Evolutionary conservation across 2,113 vertebrate genomes (phyloP).

Genomic region (Apteryx owenii): DNA sequence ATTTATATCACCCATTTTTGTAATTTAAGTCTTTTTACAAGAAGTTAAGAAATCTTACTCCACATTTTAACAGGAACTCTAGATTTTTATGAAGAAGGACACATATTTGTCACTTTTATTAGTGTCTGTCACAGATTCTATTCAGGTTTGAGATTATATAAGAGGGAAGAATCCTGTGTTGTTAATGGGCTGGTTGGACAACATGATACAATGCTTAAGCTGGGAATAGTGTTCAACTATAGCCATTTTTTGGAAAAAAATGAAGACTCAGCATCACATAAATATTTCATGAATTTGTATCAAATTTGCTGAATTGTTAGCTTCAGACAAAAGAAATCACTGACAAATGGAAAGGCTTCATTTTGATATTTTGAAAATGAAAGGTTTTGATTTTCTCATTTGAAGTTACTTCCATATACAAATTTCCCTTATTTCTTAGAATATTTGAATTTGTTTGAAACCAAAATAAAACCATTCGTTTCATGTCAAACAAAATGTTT

Average conservation of each 20-base stretch:
- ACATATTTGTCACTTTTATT: slow-evolving; percentile 49
- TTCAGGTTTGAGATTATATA: slow-evolving; percentile 1
- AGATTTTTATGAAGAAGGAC: slow-evolving; percentile 37
- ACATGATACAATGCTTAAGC: slow-evolving; percentile 17
- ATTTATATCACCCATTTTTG: slow-evolving; percentile 33
- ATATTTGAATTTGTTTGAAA: slow-evolving; percentile 52
- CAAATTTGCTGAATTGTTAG: slow-evolving; percentile 64
- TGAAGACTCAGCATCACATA: slow-evolving; percentile 60
- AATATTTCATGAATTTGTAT: slow-evolving; percentile 64
- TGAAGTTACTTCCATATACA: slow-evolving; percentile 49
- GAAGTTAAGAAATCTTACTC: slow-evolving; percentile 1
- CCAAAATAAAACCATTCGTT: slow-evolving; percentile 49
- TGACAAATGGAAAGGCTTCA: slow-evolving; percentile 57
- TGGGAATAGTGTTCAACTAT: slow-evolving; percentile 2
- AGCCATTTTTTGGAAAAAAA: slow-evolving; percentile 42
- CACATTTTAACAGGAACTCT: slow-evolving; percentile 31
- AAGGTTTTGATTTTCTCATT: slow-evolving; percentile 64
- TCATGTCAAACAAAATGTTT: slow-evolving; percentile 21
- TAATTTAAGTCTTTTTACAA: slow-evolving; percentile 43
- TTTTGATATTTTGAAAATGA: slow-evolving; percentile 66
- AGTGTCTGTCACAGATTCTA: not conserved
- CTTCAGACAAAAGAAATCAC: slow-evolving; percentile 70
- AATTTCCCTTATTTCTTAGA: slow-evolving; percentile 42
- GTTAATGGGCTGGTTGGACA: not conserved
- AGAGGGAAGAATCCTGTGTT: not conserved